A percentile compares a stretch with the other conserved stretches of the same genome.
Conservation (phyloP, 2,797 vertebrate genomes). For the Parotocinclus haroldoi region DNA sequence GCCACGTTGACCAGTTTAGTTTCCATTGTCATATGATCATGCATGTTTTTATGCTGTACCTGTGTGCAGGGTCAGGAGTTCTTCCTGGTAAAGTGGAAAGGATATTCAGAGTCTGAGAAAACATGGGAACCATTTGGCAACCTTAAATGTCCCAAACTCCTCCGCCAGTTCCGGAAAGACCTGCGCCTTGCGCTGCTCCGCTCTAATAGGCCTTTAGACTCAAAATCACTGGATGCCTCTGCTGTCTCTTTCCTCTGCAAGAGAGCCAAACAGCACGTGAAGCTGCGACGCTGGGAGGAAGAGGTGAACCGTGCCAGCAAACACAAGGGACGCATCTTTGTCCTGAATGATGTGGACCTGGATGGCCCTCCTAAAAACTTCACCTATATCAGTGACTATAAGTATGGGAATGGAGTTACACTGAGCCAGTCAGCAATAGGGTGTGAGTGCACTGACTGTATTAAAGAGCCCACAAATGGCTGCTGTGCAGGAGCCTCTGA, state of each 20-base stretch:
- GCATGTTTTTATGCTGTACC: not conserved
- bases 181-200: conserved; percentile 69
- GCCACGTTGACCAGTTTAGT: too few species aligned
- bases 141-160: conserved; percentile 78
- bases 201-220: conserved; percentile 52
- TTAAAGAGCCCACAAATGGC: conserved; percentile 68
- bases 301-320: conserved; percentile 78
- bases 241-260: conserved; percentile 68
- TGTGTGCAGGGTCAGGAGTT: conserved; percentile 74
- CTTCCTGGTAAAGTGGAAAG: conserved; percentile 88
- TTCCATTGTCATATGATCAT: not conserved
- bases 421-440: conserved; percentile 77
- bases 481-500: conserved; percentile 83
- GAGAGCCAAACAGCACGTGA: conserved; percentile 78
- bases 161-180: conserved; percentile 82
- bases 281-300: conserved; percentile 75
- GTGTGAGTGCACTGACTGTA: conserved; percentile 82
- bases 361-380: conserved; percentile 83
- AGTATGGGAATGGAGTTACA: conserved; percentile 76
- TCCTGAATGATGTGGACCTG: conserved; percentile 84
- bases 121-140: conserved; percentile 85
- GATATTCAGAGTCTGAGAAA: conserved; percentile 74
- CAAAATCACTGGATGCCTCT: conserved; percentile 67
- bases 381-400: conserved; percentile 86
- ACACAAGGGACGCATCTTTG: conserved; percentile 80